Conservation (phyloP, 1,140 invertebrate genomes). For the Apis dorsata region DNA sequence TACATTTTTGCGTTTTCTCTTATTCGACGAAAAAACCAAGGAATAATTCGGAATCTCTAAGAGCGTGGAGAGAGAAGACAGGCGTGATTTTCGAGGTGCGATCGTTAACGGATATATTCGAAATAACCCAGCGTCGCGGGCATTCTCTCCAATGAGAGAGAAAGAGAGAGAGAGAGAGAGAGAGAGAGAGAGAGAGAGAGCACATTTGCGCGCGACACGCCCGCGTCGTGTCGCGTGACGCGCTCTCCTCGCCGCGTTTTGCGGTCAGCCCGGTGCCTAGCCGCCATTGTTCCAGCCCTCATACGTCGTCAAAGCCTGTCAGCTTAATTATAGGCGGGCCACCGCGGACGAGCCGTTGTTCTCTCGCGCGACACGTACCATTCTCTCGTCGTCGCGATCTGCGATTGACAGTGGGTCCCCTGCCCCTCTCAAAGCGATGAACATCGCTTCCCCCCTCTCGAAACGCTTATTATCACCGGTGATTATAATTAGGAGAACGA, state of each 20-base stretch:
- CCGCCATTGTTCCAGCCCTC: slow-evolving; percentile 61
- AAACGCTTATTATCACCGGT: slow-evolving; percentile 32
- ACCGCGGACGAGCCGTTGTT: slow-evolving; percentile 53
- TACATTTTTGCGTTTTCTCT: too few relatives aligned
- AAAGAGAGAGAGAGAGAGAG: too few relatives aligned
- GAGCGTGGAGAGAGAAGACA: neutral
- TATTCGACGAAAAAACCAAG: neutral
- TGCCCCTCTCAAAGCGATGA: slow-evolving; percentile 1
- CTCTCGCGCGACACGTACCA: slow-evolving; percentile 35
- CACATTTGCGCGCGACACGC: slow-evolving; percentile 54
- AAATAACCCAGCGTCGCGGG: slow-evolving; percentile 47
- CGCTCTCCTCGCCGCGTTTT: slow-evolving; percentile 52
- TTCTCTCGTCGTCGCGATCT: slow-evolving; percentile 42
- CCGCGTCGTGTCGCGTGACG: slow-evolving; percentile 56
- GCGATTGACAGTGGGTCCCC: slow-evolving; percentile 50
- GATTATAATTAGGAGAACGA: slow-evolving; percentile 6
- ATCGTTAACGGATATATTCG: slow-evolving; percentile 52
- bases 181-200: neutral
- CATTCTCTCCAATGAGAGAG: neutral
- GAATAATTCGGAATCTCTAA: neutral
- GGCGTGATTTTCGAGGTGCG: slow-evolving; percentile 37
- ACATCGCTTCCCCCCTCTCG: slow-evolving; percentile 17
- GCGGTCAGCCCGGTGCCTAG: slow-evolving; percentile 25
- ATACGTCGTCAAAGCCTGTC: slow-evolving; percentile 66
- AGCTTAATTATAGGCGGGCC: slow-evolving; percentile 66